Percentiles rank a stretch among this genome's conserved stretches.
These are phyloP conservation scores for Stomatorhinus walkeri DNA, from an alignment of 2,797 vertebrate species.

Conservation along the genomic window DNA sequence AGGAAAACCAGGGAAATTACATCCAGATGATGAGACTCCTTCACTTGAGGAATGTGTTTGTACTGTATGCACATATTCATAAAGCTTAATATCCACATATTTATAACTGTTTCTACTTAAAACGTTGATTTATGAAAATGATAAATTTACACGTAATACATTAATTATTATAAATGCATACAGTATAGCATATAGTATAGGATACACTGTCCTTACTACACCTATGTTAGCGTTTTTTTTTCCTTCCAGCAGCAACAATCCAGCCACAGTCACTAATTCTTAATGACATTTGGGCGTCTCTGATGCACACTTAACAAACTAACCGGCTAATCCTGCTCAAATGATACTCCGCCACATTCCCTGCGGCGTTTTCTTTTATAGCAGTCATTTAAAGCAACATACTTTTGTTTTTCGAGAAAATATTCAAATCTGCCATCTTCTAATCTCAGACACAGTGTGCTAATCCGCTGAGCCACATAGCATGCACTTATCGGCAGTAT, in stretches of 20 bases:
- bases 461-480: background rate
- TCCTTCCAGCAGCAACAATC: background rate
- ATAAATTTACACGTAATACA: background rate
- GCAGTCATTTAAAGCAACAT: background rate
- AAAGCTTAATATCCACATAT: background rate
- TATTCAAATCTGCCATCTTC: background rate
- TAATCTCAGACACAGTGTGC: background rate
- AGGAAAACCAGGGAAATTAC: background rate
- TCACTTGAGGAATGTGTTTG: background rate
- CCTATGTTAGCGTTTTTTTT: background rate
- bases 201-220: background rate
- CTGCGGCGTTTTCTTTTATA: background rate
- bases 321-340: background rate
- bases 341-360: background rate
- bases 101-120: background rate
- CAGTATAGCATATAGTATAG: background rate
- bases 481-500: background rate
- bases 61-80: background rate
- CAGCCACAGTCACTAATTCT: background rate
- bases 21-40: background rate
- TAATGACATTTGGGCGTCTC: background rate
- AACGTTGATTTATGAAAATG: background rate
- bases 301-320: background rate
- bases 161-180: background rate
- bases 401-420: background rate